phyloP scores from a whole-genome alignment of 1,140 invertebrate genomes.

The Drosophila prosaltans region DNA sequence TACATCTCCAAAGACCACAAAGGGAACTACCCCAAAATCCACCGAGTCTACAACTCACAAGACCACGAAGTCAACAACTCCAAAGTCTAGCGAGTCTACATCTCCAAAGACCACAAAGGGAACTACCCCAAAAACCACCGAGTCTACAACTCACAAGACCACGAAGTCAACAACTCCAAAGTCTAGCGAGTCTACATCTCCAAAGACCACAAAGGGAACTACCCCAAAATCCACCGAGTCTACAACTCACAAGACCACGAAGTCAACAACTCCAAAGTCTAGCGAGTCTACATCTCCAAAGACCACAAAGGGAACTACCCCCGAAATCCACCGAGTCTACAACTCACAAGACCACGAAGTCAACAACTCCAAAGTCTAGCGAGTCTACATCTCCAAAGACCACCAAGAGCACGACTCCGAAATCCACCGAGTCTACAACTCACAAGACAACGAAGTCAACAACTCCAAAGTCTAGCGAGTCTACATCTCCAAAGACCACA shows the following conservation, averaged over 20 bases:
- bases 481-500: background rate
- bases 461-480: background rate
- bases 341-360: background rate
- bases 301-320: background rate
- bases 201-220: background rate
- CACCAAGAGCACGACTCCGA: too few relatives aligned
- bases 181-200: background rate
- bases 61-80: background rate
- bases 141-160: background rate
- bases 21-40: background rate
- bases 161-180: background rate
- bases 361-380: background rate
- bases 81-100: background rate
- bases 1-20: background rate
- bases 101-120: background rate
- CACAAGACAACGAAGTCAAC: constrained; percentile 1
- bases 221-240: background rate
- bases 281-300: background rate
- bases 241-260: background rate
- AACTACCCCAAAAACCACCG: background rate
- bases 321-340: background rate
- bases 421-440: constrained; percentile 7
- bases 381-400: constrained; percentile 4
- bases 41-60: background rate
- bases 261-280: background rate